Conservation (phyloP, 1,140 invertebrate species). For the Scaptodrosophila lebanonensis region DNA sequence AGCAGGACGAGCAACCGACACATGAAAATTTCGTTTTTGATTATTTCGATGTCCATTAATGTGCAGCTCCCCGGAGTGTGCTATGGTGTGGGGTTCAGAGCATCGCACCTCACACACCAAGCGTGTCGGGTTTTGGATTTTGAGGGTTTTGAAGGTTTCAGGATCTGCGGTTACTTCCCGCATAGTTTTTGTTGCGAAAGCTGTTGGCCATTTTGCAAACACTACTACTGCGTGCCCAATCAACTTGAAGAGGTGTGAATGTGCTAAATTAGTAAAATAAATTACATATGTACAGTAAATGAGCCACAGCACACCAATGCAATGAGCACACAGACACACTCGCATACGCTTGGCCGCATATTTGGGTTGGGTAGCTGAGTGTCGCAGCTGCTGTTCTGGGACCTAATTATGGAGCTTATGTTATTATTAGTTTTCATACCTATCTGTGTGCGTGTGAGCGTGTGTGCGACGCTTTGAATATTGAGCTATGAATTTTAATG, state of each 20-base stretch:
- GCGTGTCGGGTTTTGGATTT: slow-evolving; percentile 4
- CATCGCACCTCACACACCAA: background rate
- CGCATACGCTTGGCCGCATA: background rate
- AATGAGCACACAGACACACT: slow-evolving; percentile 14
- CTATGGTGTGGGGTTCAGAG: slow-evolving; percentile 18
- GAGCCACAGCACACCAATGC: too few relatives aligned
- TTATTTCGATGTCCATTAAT: slow-evolving; percentile 73
- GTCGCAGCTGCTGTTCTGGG: slow-evolving; percentile 30
- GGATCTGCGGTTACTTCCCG: slow-evolving; percentile 5
- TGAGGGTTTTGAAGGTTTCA: slow-evolving; percentile 8
- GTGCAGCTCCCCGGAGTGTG: slow-evolving; percentile 50
- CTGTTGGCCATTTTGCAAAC: slow-evolving; percentile 45
- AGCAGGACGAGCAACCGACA: background rate
- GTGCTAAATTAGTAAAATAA: slow-evolving; percentile 71
- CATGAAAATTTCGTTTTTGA: slow-evolving; percentile 67
- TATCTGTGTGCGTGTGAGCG: slow-evolving; percentile 1
- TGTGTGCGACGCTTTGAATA: slow-evolving; percentile 22
- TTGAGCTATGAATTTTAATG: slow-evolving; percentile 71
- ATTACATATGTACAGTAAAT: slow-evolving; percentile 54
- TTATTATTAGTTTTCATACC: slow-evolving; percentile 57
- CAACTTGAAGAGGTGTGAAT: slow-evolving; percentile 54
- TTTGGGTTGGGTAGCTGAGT: slow-evolving; percentile 5
- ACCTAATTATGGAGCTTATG: slow-evolving; percentile 63
- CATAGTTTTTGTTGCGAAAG: slow-evolving; percentile 18
- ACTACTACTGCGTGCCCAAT: slow-evolving; percentile 37